These are phyloP conservation scores for Ptycholaimellus sp. DNA, from an alignment of 2,888 invertebrate genomes.

Conservation along the genomic window DNA sequence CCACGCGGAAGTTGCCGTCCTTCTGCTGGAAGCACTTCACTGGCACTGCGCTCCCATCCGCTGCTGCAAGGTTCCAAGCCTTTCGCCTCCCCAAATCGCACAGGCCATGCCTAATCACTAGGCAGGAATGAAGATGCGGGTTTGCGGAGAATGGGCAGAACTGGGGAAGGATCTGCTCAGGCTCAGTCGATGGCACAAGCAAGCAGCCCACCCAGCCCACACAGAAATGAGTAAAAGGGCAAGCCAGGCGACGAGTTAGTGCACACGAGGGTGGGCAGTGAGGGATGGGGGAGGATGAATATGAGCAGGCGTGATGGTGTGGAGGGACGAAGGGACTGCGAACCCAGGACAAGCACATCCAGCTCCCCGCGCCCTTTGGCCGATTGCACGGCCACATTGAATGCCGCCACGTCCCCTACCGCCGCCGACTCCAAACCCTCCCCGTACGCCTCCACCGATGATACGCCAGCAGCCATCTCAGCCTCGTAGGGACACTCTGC, in stretches of 20 bases:
- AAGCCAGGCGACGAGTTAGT: too few relatives aligned
- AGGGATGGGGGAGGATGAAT: too few relatives aligned
- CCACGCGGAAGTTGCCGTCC: slow-evolving; percentile 69
- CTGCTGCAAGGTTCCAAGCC: slow-evolving; percentile 19
- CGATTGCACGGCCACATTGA: slow-evolving; percentile 20
- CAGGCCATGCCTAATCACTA: not conserved
- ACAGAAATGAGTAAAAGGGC: too few relatives aligned
- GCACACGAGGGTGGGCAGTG: too few relatives aligned
- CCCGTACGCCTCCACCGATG: slow-evolving; percentile 9
- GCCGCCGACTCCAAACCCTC: slow-evolving; percentile 20
- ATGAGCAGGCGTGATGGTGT: too few relatives aligned
- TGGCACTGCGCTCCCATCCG: slow-evolving; percentile 39
- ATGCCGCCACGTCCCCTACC: slow-evolving; percentile 18
- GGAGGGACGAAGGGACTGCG: too few relatives aligned
- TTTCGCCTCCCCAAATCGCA: not conserved
- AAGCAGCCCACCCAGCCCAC: too few relatives aligned
- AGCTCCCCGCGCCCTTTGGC: slow-evolving; percentile 17
- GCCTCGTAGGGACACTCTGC: slow-evolving; percentile 24
- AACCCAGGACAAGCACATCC: slow-evolving; percentile 24
- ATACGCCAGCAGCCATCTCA: slow-evolving; percentile 13
- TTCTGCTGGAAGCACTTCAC: slow-evolving; percentile 79
- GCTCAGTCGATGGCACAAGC: too few relatives aligned
- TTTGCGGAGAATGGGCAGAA: too few relatives aligned
- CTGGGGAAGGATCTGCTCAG: too few relatives aligned
- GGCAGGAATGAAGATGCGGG: too few relatives aligned